Conservation (phyloP, 2,797 vertebrate species). For the Acanthiza pusilla region DNA sequence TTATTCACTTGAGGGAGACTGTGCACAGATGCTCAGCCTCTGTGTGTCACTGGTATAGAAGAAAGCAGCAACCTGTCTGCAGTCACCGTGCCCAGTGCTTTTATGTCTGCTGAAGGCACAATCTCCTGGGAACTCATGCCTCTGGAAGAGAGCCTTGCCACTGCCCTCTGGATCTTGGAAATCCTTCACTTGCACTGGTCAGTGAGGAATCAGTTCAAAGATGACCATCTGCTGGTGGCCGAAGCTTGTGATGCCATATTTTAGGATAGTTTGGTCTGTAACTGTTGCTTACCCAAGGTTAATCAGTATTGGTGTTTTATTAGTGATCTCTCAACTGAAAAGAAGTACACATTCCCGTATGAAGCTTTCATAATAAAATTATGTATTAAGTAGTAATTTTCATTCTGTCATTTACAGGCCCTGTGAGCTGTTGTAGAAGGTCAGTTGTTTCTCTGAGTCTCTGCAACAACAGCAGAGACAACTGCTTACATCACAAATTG, state of each 20-base stretch:
- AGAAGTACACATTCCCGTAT: background rate
- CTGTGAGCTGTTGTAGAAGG: background rate
- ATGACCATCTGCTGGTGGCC: background rate
- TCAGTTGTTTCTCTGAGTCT: background rate
- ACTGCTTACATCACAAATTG: background rate
- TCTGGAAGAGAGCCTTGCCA: background rate
- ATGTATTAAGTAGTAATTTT: background rate
- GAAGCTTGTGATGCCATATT: background rate
- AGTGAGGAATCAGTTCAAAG: background rate
- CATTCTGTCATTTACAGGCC: background rate
- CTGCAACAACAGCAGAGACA: background rate
- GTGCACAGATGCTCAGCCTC: background rate
- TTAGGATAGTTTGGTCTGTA: background rate
- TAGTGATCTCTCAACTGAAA: background rate
- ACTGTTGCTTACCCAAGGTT: background rate
- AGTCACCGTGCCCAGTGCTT: background rate
- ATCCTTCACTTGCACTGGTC: background rate
- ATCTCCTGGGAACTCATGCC: background rate
- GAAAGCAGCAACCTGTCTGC: background rate
- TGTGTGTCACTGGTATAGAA: background rate
- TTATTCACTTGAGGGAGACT: background rate
- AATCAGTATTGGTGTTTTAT: background rate
- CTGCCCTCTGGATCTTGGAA: background rate
- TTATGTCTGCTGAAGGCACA: background rate
- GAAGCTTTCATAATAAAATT: background rate